Percentiles rank a stretch among this genome's conserved stretches.
Conservation (phyloP, 2,797 vertebrate genomes). For the Pangasius sanitwongsei region DNA sequence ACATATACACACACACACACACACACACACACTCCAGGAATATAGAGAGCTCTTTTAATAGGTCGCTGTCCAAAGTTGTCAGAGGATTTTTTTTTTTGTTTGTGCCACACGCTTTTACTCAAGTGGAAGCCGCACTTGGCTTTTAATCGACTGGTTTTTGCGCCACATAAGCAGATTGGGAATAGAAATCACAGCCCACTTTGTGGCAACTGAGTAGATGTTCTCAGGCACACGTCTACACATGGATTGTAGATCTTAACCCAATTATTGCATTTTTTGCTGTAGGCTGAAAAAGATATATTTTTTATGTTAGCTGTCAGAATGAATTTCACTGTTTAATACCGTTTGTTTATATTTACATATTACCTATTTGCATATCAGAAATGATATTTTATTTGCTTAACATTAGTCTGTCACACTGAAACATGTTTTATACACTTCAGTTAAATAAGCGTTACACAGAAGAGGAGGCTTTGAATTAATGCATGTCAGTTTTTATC, state of each 20-base stretch:
- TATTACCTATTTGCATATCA: neutral
- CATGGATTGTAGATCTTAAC: neutral
- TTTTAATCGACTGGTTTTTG: constrained; percentile 49
- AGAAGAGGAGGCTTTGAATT: neutral
- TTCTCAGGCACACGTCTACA: neutral
- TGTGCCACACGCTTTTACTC: constrained; percentile 29
- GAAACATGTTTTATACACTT: neutral
- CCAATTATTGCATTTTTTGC: neutral
- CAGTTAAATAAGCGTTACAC: neutral
- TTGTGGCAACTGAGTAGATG: constrained; percentile 25
- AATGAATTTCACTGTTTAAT: neutral
- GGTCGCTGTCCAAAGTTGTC: constrained; percentile 46
- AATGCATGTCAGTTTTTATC: neutral
- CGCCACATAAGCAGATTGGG: constrained; percentile 35
- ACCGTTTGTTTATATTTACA: neutral
- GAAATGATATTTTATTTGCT: neutral
- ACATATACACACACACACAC: constrained; percentile 27
- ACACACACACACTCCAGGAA: constrained; percentile 11
- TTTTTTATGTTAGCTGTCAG: neutral
- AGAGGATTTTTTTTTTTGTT: constrained; percentile 36
- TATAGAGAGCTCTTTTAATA: constrained; percentile 42
- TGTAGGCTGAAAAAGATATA: neutral
- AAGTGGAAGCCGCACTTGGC: constrained; percentile 43
- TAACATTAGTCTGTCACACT: neutral
- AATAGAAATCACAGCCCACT: constrained; percentile 47